Percentiles rank a stretch among this genome's conserved stretches.
phyloP scores from a whole-genome alignment of 2,888 invertebrate genomes.

The Magallana nippona region DNA sequence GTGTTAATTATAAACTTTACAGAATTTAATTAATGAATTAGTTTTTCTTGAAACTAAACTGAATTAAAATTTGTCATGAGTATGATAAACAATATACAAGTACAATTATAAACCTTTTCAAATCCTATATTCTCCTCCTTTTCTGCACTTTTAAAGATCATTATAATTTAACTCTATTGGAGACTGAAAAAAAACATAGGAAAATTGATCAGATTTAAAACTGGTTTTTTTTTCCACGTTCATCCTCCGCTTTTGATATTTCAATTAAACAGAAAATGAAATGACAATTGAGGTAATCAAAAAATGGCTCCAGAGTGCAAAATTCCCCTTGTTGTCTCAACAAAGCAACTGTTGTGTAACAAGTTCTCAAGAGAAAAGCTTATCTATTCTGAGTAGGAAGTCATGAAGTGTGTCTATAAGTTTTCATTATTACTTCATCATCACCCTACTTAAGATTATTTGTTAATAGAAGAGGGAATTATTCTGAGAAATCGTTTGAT shows the following conservation, averaged over 20 bases:
- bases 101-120: too few species aligned
- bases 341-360: constrained; percentile 9
- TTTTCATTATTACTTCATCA: constrained; percentile 3
- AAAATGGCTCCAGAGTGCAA: neutral
- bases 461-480: neutral
- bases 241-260: neutral
- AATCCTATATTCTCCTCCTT: too few species aligned
- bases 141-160: too few species aligned
- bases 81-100: too few species aligned
- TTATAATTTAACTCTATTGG: too few species aligned
- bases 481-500: neutral
- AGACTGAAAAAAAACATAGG: too few species aligned
- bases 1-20: too few species aligned
- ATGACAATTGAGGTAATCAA: neutral
- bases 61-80: too few species aligned
- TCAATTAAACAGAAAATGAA: neutral
- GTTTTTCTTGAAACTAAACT: neutral
- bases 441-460: neutral
- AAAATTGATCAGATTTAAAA: too few species aligned
- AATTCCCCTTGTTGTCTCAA: neutral
- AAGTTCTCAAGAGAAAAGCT: neutral
- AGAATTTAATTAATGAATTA: neutral
- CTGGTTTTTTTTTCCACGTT: too few species aligned
- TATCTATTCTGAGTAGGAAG: constrained; percentile 1
- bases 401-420: constrained; percentile 7